phyloP scores from a whole-genome alignment of 2,888 invertebrate species.

The Pilophorus perplexus region DNA sequence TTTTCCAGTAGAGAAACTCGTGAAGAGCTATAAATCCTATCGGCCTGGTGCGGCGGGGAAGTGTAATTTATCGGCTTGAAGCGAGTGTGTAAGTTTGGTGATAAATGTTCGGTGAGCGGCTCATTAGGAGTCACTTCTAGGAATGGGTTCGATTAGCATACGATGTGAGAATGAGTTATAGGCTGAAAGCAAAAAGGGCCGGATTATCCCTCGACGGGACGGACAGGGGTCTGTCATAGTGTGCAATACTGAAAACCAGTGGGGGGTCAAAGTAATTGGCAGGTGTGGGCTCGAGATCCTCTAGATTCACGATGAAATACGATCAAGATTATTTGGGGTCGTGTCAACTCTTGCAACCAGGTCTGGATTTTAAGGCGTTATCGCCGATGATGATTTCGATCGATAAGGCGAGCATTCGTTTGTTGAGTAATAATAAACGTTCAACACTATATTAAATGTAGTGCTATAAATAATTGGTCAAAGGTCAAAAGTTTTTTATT shows the following conservation, averaged over 20 bases:
- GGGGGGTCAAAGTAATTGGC: conserved; percentile 5
- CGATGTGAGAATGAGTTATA: conserved; percentile 12
- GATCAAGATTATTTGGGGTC: too few species aligned
- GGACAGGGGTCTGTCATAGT: conserved; percentile 7
- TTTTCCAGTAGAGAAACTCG: conserved; percentile 17
- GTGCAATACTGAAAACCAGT: conserved; percentile 6
- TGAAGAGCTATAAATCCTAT: conserved; percentile 10
- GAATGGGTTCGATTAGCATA: conserved; percentile 19
- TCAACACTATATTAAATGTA: too few species aligned
- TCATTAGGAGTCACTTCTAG: conserved; percentile 22
- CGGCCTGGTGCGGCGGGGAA: background rate
- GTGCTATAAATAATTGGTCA: too few species aligned
- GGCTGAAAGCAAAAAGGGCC: conserved; percentile 20
- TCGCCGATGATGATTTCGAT: too few species aligned
- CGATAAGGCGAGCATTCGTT: too few species aligned
- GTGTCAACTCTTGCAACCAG: too few species aligned
- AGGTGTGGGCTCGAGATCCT: conserved; percentile 11
- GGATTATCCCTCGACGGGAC: conserved; percentile 5
- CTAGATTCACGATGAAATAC: too few species aligned
- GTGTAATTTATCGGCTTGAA: conserved; percentile 9
- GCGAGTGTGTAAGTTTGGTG: conserved; percentile 22
- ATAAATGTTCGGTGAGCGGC: conserved; percentile 22
- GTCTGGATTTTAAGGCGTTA: too few species aligned
- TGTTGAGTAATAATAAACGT: too few species aligned
- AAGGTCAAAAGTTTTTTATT: too few species aligned